Base-by-base conservation (phyloP, 2,888 invertebrate species). In the Campoletis raptor region DNA sequence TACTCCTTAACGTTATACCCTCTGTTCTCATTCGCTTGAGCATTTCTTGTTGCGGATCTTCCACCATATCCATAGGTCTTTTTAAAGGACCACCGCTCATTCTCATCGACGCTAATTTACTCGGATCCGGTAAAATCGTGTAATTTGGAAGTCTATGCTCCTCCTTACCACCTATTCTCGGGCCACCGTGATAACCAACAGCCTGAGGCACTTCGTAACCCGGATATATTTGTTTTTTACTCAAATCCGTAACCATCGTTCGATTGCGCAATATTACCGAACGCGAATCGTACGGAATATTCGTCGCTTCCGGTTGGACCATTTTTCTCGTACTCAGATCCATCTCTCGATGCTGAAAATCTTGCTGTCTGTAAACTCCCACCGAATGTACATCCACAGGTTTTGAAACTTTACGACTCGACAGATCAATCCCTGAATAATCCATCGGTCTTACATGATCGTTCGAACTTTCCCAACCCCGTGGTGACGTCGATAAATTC, bases 351-450 rank as follows among this genome's bases (percentile, higher is more conserved):
- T 93, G 92, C 69, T 93, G 94, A 69, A 93, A 92, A 10, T 93
- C 94, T 45, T 93, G 93, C 2, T 88, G 15, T 61, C 89, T 87
- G 74, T 89, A 89, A 15, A 74, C 81, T 0, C 76, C 37, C 10
- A 15, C 30, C 72, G 90, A 87, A 37, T 90, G 88, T n/a, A 91
- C 15, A n/a, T 92, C 92, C 24, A 89, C 54, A n/a, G 87, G 73
- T 81, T 91, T 91, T 9, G 88, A 88, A 73, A 84, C 70, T 85
- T 94, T 94, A 40, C 93, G 92, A 92, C 92, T 94, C 81, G 94
- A 94, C 57, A 94, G 87, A 90, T 94, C 94, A 42, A 94, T 93
- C 9, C 94, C 92, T 0, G 94, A 94, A 69, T 93, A 94, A 87
- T 93, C 93, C 57, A 93, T 90, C 0, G 94, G 93, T 69, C 90